Percentiles rank a stretch among this genome's conserved stretches.
Conservation (phyloP, 2,888 invertebrate species). For the Brassicogethes aeneus region DNA sequence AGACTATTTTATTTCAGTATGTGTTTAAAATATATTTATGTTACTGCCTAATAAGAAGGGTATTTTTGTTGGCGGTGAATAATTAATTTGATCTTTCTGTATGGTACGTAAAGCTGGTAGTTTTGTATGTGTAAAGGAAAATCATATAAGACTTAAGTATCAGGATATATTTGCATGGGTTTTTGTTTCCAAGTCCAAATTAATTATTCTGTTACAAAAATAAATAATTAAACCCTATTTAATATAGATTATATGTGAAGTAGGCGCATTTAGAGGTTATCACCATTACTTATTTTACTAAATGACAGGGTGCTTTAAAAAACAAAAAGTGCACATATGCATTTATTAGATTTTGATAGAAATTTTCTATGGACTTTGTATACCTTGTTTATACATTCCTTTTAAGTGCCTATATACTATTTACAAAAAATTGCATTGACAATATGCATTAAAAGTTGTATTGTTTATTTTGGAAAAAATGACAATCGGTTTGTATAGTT, state of each 20-base stretch:
- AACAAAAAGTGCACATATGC: constrained; percentile 11
- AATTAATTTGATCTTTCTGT: too few species aligned
- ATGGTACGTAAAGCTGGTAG: constrained; percentile 5
- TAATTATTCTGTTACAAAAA: background rate
- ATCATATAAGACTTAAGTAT: constrained; percentile 12
- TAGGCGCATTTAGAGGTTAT: background rate
- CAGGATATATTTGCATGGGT: constrained; percentile 9
- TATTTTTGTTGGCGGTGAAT: too few species aligned
- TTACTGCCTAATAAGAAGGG: too few species aligned
- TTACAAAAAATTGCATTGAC: constrained; percentile 21
- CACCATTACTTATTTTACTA: constrained; percentile 6
- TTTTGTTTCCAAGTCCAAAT: constrained; percentile 12
- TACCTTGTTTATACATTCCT: constrained; percentile 25
- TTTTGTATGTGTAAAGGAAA: constrained; percentile 8
- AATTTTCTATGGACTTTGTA: constrained; percentile 16
- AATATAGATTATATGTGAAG: background rate
- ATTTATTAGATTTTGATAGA: constrained; percentile 10
- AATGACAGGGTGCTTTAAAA: constrained; percentile 17
- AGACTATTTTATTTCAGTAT: too few species aligned
- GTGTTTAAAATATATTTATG: too few species aligned
- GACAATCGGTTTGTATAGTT: constrained; percentile 29
- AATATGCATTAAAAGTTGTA: constrained; percentile 20
- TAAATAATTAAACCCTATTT: background rate
- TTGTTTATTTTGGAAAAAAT: constrained; percentile 21
- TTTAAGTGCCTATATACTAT: constrained; percentile 31